These are phyloP conservation scores for Cerceris rybyensis DNA, from an alignment of 2,888 invertebrate genomes.

Conservation along the genomic window DNA sequence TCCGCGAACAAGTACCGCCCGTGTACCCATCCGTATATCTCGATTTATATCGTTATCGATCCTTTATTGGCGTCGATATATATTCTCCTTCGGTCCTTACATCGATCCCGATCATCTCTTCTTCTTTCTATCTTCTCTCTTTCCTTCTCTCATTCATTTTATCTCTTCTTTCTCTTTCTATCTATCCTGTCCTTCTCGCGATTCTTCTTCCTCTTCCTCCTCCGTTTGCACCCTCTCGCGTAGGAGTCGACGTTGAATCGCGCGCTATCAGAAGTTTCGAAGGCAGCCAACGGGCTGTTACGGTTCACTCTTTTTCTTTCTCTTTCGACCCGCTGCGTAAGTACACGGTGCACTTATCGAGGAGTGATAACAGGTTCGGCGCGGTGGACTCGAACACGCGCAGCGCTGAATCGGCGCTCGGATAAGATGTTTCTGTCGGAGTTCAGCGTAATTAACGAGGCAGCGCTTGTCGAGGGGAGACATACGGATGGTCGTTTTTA, in stretches of 20 bases:
- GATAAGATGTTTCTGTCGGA: constrained; percentile 12
- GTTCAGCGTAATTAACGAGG: constrained; percentile 28
- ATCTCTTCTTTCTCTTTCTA: constrained; percentile 1
- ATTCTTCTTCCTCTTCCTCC: constrained; percentile 6
- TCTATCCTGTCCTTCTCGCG: constrained; percentile 8
- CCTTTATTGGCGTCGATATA: constrained; percentile 80
- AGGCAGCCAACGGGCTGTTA: constrained; percentile 9
- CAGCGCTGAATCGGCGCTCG: constrained; percentile 10
- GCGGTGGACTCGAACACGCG: constrained; percentile 1
- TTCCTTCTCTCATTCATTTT: constrained; percentile 2
- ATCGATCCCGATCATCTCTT: constrained; percentile 52
- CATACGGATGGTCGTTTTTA: neutral
- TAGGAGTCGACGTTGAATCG: constrained; percentile 44
- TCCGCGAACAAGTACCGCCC: constrained; percentile 78
- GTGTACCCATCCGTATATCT: constrained; percentile 80
- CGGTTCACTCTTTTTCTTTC: neutral
- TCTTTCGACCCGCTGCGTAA: constrained; percentile 2
- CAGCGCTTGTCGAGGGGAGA: neutral
- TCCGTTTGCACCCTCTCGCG: constrained; percentile 27
- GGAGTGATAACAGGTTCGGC: constrained; percentile 29
- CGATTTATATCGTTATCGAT: constrained; percentile 81
- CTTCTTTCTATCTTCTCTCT: neutral
- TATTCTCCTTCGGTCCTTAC: constrained; percentile 66
- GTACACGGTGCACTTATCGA: constrained; percentile 46
- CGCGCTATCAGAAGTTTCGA: constrained; percentile 42